These are phyloP conservation scores for Bursaphelenchus mucronatus DNA, from an alignment of 1,140 invertebrate species.

Conservation along the genomic window DNA sequence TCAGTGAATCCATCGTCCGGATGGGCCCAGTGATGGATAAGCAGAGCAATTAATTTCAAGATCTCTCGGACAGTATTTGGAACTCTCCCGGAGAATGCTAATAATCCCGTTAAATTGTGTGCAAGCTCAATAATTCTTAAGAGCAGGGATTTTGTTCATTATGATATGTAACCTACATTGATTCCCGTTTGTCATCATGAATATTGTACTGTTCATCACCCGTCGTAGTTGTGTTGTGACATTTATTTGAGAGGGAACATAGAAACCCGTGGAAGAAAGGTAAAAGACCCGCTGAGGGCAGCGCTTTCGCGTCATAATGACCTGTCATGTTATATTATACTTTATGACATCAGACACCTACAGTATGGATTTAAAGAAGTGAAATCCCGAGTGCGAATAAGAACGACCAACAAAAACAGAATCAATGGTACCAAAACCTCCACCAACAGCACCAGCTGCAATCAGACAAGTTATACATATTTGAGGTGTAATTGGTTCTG, in stretches of 20 bases:
- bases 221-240: conserved; percentile 60
- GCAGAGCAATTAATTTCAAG: no score
- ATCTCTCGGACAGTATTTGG: no score
- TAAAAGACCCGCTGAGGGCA: conserved; percentile 67
- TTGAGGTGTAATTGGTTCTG: no score
- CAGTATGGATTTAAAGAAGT: conserved; percentile 22
- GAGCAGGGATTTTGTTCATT: neutral
- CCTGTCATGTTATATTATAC: conserved; percentile 21
- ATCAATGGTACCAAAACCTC: conserved; percentile 25
- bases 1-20: no score
- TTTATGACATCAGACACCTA: neutral
- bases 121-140: neutral
- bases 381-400: conserved; percentile 26
- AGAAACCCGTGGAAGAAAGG: conserved; percentile 65
- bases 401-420: conserved; percentile 21
- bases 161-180: conserved; percentile 3
- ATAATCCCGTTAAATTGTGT: neutral
- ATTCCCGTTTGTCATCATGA: conserved; percentile 20
- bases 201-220: conserved; percentile 52
- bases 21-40: no score
- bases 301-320: conserved; percentile 61
- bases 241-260: conserved; percentile 67
- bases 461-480: no score
- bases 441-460: conserved; percentile 17
- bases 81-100: neutral